Conservation (phyloP, 2,113 vertebrate genomes). For the Falcunculus frontatus region DNA sequence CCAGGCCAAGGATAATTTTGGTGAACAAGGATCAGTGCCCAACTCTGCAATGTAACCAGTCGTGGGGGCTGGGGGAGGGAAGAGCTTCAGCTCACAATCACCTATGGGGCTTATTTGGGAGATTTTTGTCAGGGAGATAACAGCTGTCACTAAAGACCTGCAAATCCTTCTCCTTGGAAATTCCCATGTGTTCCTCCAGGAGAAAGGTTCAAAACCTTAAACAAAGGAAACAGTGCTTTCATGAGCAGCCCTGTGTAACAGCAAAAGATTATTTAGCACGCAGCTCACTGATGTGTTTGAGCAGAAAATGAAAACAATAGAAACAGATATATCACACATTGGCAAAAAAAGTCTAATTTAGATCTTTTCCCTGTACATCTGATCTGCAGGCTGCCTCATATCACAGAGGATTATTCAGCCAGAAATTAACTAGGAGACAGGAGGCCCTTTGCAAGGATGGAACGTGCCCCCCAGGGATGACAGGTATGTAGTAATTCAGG, state of each 20-base stretch:
- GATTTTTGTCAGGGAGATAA: not conserved
- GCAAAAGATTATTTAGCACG: not conserved
- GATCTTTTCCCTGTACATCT: not conserved
- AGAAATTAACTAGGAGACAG: not conserved
- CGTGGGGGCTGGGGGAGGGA: too few relatives aligned
- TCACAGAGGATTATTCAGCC: not conserved
- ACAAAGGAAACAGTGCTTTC: not conserved
- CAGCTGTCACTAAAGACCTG: not conserved
- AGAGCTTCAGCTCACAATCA: not conserved
- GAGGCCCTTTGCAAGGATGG: slow-evolving; percentile 28
- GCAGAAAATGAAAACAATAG: not conserved
- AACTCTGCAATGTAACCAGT: not conserved
- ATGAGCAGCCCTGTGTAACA: not conserved
- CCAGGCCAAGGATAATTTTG: not conserved
- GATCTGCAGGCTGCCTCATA: not conserved
- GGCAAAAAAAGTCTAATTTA: not conserved
- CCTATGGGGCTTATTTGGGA: not conserved
- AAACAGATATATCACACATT: not conserved
- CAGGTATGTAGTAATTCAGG: slow-evolving; percentile 58
- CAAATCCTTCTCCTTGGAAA: not conserved
- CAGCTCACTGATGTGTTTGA: not conserved
- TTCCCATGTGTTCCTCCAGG: not conserved
- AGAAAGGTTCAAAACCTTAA: not conserved
- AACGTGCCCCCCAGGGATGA: slow-evolving; percentile 15
- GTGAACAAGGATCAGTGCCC: not conserved